Conservation (phyloP, 1,140 invertebrate genomes). For the Anastrepha ludens region DNA sequence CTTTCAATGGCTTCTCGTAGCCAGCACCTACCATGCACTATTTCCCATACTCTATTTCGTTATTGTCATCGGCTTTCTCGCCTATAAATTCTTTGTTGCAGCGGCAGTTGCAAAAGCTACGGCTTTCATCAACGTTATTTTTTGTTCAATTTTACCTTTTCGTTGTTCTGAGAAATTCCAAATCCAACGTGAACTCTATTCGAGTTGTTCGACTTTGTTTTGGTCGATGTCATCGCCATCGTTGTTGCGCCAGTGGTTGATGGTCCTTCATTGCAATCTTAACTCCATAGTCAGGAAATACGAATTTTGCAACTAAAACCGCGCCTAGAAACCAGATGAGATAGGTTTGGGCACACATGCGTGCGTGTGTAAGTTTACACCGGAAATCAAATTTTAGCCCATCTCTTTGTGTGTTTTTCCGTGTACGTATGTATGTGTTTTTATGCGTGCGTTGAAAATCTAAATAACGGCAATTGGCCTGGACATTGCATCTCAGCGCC, state of each 20-base stretch:
- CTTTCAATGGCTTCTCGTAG: neutral
- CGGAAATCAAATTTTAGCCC: constrained; percentile 50
- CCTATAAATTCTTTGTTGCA: constrained; percentile 42
- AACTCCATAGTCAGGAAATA: constrained; percentile 6
- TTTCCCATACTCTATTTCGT: neutral
- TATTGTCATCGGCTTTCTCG: constrained; percentile 42
- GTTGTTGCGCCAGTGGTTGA: constrained; percentile 29
- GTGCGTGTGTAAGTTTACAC: neutral
- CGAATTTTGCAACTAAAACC: constrained; percentile 28
- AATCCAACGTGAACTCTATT: constrained; percentile 25
- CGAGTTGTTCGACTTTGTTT: neutral
- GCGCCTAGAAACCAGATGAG: constrained; percentile 29
- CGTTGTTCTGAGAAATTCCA: neutral
- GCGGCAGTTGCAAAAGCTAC: neutral
- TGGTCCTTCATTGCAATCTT: constrained; percentile 20
- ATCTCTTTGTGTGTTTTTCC: neutral
- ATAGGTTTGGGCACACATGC: neutral
- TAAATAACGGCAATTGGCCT: constrained; percentile 53
- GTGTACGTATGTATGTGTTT: neutral
- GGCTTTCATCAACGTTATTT: constrained; percentile 29
- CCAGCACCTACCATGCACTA: neutral
- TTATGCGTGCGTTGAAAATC: constrained; percentile 53
- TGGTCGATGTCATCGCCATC: neutral
- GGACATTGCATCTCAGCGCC: constrained; percentile 47
- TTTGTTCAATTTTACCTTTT: neutral